These are phyloP conservation scores for Chelon auratus DNA, from an alignment of 2,797 vertebrate genomes.

Conservation along the genomic window DNA sequence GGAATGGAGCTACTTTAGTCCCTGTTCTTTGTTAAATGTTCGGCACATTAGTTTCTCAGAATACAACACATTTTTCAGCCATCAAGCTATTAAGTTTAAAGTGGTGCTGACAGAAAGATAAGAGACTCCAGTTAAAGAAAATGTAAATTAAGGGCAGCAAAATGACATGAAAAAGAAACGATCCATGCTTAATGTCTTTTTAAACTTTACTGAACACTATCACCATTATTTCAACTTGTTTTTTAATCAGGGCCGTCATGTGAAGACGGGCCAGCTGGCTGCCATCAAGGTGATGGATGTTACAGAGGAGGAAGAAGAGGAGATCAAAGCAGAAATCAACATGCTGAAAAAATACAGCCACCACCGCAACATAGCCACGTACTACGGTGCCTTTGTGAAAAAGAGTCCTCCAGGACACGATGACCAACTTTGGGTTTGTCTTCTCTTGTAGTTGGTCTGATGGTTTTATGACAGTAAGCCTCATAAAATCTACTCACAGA, in stretches of 20 bases:
- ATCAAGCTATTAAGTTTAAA: slow-evolving; percentile 24
- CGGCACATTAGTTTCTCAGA: slow-evolving; percentile 26
- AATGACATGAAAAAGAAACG: slow-evolving; percentile 18
- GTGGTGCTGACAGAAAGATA: slow-evolving; percentile 26
- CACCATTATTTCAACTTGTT: slow-evolving; percentile 17
- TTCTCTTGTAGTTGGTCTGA: neutral
- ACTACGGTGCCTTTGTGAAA: slow-evolving; percentile 96
- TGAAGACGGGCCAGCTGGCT: slow-evolving; percentile 91
- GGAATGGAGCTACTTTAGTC: neutral
- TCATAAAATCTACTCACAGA: slow-evolving; percentile 21
- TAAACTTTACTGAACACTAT: slow-evolving; percentile 8
- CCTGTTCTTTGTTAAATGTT: slow-evolving; percentile 6
- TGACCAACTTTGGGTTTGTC: slow-evolving; percentile 94
- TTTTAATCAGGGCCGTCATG: slow-evolving; percentile 83
- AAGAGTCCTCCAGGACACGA: slow-evolving; percentile 95
- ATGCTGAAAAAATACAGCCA: slow-evolving; percentile 98
- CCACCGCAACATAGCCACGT: slow-evolving; percentile 96
- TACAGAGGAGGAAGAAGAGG: slow-evolving; percentile 95
- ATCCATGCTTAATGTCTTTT: slow-evolving; percentile 14
- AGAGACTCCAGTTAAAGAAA: slow-evolving; percentile 12
- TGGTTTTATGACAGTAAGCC: neutral
- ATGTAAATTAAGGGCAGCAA: slow-evolving; percentile 17
- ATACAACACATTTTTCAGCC: slow-evolving; percentile 20
- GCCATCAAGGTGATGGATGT: slow-evolving; percentile 98
- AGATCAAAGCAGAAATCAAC: slow-evolving; percentile 97